Base-by-base conservation (phyloP, 2,797 vertebrate species). In the Bovichtus diacanthus region DNA sequence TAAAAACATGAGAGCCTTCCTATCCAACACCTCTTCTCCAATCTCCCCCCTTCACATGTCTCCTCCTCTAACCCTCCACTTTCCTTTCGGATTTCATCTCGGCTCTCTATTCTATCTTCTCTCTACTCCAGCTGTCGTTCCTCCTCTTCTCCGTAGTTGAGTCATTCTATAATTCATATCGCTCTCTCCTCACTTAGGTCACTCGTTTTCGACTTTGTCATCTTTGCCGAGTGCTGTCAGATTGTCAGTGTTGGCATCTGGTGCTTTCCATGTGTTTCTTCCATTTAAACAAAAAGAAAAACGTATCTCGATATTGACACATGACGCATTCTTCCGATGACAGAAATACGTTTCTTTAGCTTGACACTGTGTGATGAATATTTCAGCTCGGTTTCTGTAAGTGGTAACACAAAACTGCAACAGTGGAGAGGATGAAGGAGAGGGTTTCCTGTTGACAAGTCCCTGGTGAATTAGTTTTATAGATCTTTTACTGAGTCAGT, bases 151-250 rank as follows among this genome's bases (percentile, higher is more conserved):
- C 75, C 18, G 60, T 82, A 81, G 88, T 90, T 84, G 75, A 86
- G 53, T 81, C 66, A 4, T 75, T 92, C 74, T 78, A 92, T 89
- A 88, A 91, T 91, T 92, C 90, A 92, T 88, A 58, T 69, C 3
- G 47, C 66, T 83, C 64, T 82, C 54, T 68, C 16, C 41, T 75
- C 68, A n/a, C 75, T 68, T 63, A 21, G 46, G 64, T 67, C 53
- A 27, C 78, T 71, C 12, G 19, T 70, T 65, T 76, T 41, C 5
- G 10, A 81, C 66, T 80, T 70, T 65, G 62, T 66, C 61, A 29
- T 79, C 67, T 63, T 25, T 31, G 51, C 70, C 19, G 74, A 64
- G 31, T 51, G 77, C 65, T 36, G 44, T 80, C 73, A 65, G 25
- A 11, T 51, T 5, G 27, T 12, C 46, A 3, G 34, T 43, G 51